Evolutionary conservation across 2,797 vertebrate species (phyloP), one percentile per base, ranked within the genome.

Genomic region (Lophius americanus): DNA sequence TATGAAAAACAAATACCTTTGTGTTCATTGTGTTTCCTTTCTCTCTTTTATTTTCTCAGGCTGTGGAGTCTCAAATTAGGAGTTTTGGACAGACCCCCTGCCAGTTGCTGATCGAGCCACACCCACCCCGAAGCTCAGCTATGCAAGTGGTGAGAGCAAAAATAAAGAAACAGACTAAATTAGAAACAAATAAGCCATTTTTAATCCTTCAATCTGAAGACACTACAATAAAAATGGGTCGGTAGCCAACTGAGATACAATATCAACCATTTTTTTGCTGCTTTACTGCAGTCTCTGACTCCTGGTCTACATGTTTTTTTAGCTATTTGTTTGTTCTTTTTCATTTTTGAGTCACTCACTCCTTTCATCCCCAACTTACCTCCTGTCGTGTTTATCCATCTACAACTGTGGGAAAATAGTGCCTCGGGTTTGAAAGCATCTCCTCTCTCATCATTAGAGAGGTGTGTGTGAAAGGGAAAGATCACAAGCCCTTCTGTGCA

Each of bases 41-140:
- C 44, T 4, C 4, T n/a, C 43, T 11, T 12, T 51, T 6, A 63
- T n/a, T 61, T 3, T 7, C 43, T 47, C 89, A 99, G 98, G 98
- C 96, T 70, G 95, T 97, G 33, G 97, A 99, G 93, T 95, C 96
- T 92, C 98, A 99, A 89, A 98, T 99, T 81, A 94, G 96, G 87
- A 98, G 98, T 89, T 99, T 99, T 88, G 98, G 98, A 91, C 98
- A 99, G 93, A 99, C 97, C 42, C 96, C 98, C 75, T 96, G 95
- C 82, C 98, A 99, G 87, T 91, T 99, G 70, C 96, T 99, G 71
- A 96, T 98, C 68, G 98, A 99, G 78, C 98, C 98, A 56, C 98
- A 99, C 91, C 95, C 95, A 74, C 97, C 98, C 8, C 88, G 98
- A 90, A 98, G 97, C 78, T 99, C 98, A 42, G 96, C 98, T 85